Percentiles rank a stretch among this genome's conserved stretches.
phyloP scores from a whole-genome alignment of 2,113 vertebrate species.

The Podiceps cristatus region DNA sequence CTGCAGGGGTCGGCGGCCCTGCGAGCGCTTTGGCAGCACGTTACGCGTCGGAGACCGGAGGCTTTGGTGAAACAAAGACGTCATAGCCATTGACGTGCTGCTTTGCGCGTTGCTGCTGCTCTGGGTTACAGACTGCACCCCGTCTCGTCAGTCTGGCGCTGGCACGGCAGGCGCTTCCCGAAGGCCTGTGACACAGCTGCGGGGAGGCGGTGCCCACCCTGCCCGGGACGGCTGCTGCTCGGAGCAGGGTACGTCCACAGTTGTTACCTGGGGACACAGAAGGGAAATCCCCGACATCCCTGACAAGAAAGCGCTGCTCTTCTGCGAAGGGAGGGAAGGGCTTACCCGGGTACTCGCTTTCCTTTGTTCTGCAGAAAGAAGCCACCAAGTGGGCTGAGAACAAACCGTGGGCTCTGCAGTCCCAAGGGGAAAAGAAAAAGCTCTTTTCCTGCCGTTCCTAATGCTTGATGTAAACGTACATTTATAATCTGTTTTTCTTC shows the following conservation, averaged over 20 bases:
- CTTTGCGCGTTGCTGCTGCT: too few relatives aligned
- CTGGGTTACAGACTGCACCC: accelerated
- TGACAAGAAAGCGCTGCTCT: accelerated
- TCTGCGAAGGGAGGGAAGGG: background rate
- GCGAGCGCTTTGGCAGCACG: background rate
- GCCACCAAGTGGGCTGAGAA: accelerated
- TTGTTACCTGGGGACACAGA: accelerated
- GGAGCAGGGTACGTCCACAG: accelerated
- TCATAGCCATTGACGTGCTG: accelerated
- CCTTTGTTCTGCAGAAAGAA: background rate
- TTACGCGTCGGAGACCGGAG: accelerated
- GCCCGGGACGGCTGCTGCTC: background rate
- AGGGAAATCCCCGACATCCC: too few relatives aligned
- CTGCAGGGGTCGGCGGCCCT: too few relatives aligned
- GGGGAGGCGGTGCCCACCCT: background rate
- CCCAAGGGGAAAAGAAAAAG: background rate
- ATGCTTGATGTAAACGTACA: too few relatives aligned
- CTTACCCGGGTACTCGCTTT: accelerated
- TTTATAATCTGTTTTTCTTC: background rate
- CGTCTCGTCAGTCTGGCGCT: too few relatives aligned
- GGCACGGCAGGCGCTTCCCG: background rate
- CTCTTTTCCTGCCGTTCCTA: background rate
- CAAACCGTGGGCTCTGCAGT: background rate
- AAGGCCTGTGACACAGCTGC: accelerated
- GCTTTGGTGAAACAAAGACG: accelerated